Percentiles rank a stretch among this genome's conserved stretches.
Evolutionary conservation across 2,797 vertebrate species (phyloP).

Genomic region (Channallabes apus): DNA sequence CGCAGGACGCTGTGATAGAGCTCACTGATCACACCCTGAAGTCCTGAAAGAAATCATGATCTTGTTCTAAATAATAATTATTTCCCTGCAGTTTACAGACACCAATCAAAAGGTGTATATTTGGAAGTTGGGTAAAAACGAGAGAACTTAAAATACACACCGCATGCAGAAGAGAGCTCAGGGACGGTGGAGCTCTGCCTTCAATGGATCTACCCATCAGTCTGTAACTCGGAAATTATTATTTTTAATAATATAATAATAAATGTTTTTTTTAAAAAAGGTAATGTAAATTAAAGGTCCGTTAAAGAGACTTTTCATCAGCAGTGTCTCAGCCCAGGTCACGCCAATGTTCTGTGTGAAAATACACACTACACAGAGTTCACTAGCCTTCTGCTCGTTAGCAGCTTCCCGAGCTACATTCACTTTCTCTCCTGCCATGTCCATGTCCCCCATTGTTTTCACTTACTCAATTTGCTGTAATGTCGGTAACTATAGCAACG

Average conservation of each 20-base stretch:
- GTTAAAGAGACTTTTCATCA: background rate
- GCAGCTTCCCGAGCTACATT: constrained; percentile 11
- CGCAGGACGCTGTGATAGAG: background rate
- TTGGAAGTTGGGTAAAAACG: background rate
- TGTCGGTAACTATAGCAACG: constrained; percentile 34
- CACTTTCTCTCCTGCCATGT: constrained; percentile 20
- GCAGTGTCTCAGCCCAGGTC: background rate
- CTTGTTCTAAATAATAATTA: background rate
- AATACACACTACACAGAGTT: background rate
- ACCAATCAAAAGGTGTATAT: background rate
- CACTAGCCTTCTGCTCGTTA: background rate
- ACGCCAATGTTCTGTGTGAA: background rate
- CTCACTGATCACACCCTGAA: background rate
- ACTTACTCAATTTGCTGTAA: constrained; percentile 27
- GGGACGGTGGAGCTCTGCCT: background rate
- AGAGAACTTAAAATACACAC: background rate
- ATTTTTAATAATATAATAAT: too few relatives aligned
- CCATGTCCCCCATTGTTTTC: background rate
- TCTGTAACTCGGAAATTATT: background rate
- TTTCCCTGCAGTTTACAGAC: background rate
- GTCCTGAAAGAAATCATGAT: background rate
- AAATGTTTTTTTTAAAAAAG: background rate
- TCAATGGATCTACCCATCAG: background rate
- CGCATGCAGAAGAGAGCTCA: background rate
- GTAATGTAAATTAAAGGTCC: background rate